A percentile compares a stretch with the other conserved stretches of the same genome.
Evolutionary conservation across 2,113 vertebrate genomes (phyloP).

Genomic region (Lathamus discolor): DNA sequence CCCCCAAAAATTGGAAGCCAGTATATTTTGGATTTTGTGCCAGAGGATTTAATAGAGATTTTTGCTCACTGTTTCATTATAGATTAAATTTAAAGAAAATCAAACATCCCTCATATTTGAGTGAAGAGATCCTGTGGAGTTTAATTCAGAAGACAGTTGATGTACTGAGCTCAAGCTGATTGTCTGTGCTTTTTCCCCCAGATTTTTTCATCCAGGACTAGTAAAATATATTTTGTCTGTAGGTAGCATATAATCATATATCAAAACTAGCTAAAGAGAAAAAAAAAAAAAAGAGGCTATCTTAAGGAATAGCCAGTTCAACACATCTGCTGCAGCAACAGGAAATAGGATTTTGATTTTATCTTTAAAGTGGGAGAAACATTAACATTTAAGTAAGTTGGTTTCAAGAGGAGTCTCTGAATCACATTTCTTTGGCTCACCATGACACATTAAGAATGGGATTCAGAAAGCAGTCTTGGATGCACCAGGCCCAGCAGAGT

Average conservation of each 20-base stretch:
- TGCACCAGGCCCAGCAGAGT: constrained; percentile 64
- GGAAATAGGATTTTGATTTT: constrained; percentile 1
- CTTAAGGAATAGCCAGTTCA: neutral
- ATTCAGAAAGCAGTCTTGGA: constrained; percentile 60
- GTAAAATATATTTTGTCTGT: neutral
- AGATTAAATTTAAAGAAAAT: neutral
- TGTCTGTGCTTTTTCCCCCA: neutral
- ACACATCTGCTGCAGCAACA: neutral
- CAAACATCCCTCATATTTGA: neutral
- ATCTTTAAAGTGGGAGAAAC: neutral
- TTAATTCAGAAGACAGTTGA: neutral
- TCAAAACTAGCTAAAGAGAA: neutral
- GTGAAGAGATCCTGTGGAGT: neutral
- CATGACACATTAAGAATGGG: constrained; percentile 63
- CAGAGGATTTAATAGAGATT: neutral
- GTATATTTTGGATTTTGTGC: neutral
- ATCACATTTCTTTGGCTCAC: constrained; percentile 55
- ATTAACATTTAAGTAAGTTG: constrained; percentile 51
- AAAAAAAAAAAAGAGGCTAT: neutral
- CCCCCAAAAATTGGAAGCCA: neutral
- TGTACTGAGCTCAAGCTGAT: fast-evolving
- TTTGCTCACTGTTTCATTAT: neutral
- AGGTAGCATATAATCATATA: neutral
- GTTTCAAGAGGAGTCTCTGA: constrained; percentile 54
- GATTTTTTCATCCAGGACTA: neutral